Evolutionary conservation across 2,797 vertebrate species (phyloP).

Genomic region (Hemitrygon akajei): DNA sequence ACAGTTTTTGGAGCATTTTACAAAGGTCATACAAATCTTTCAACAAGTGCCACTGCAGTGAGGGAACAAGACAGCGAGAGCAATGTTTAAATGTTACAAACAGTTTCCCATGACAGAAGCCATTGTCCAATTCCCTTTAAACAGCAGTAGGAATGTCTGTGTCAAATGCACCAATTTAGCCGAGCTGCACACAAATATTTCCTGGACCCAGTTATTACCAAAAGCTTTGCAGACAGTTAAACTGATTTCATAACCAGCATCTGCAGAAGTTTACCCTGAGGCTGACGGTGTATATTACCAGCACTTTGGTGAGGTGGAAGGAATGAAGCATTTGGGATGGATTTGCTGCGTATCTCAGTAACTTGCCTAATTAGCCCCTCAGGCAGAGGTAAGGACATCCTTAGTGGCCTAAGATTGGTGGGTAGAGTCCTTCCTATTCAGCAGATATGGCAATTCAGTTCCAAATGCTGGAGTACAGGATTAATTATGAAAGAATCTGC

Average conservation of each 20-base stretch:
- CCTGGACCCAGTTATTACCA: not conserved
- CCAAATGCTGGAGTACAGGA: not conserved
- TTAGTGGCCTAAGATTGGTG: not conserved
- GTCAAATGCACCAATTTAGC: not conserved
- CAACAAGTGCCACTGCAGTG: not conserved
- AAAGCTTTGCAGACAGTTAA: not conserved
- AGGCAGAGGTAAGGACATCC: not conserved
- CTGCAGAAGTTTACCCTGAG: not conserved
- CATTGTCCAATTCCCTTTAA: not conserved
- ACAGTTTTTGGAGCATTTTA: not conserved
- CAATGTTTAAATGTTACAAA: not conserved
- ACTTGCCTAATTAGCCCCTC: constrained; percentile 2
- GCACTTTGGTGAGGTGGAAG: constrained; percentile 25
- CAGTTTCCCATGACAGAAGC: not conserved
- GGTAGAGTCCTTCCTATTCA: constrained; percentile 21
- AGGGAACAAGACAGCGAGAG: not conserved
- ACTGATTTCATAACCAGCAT: not conserved
- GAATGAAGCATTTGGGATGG: constrained; percentile 30
- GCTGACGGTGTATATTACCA: constrained; percentile 26
- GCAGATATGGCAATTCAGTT: not conserved
- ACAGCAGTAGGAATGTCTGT: not conserved
- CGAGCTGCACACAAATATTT: not conserved
- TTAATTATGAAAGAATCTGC: not conserved
- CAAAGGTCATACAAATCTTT: not conserved
- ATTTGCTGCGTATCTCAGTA: constrained; percentile 27